phyloP scores from a whole-genome alignment of 2,797 vertebrate genomes.

The Sebastiscus tertius region DNA sequence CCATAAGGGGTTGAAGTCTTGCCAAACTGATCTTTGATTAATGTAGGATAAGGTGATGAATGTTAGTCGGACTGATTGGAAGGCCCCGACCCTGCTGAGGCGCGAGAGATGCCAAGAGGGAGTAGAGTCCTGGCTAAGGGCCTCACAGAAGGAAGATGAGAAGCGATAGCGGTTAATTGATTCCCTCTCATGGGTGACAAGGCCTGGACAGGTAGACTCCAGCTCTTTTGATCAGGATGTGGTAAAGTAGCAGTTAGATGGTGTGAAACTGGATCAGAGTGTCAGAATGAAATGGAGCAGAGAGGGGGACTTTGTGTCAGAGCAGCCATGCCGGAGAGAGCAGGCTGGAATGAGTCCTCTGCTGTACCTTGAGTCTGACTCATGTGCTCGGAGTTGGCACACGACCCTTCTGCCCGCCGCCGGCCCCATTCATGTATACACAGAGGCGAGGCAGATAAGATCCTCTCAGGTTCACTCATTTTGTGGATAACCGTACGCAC shows the following conservation, averaged over 20 bases:
- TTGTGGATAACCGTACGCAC: slow-evolving; percentile 29
- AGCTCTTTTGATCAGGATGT: slow-evolving; percentile 62
- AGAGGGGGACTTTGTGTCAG: slow-evolving; percentile 48
- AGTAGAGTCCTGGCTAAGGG: slow-evolving; percentile 36
- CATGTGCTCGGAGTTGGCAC: slow-evolving; percentile 43
- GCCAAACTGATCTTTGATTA: slow-evolving; percentile 46
- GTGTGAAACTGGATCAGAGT: slow-evolving; percentile 60
- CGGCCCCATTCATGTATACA: slow-evolving; percentile 5
- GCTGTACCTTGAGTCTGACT: slow-evolving; percentile 47
- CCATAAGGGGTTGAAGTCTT: slow-evolving; percentile 18
- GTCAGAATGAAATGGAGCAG: slow-evolving; percentile 63
- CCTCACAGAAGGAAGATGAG: slow-evolving; percentile 54
- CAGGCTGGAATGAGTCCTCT: slow-evolving; percentile 37
- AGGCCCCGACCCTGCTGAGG: slow-evolving; percentile 24
- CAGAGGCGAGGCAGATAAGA: slow-evolving; percentile 53
- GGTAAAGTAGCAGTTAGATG: slow-evolving; percentile 53
- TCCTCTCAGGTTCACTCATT: slow-evolving; percentile 49
- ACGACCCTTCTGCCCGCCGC: slow-evolving; percentile 6
- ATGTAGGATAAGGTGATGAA: slow-evolving; percentile 21
- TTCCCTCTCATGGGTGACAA: slow-evolving; percentile 61
- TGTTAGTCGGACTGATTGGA: slow-evolving; percentile 17
- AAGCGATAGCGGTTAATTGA: slow-evolving; percentile 71
- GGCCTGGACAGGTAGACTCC: slow-evolving; percentile 55
- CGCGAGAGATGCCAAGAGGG: slow-evolving; percentile 15
- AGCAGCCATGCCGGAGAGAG: slow-evolving; percentile 36